Percentiles rank a stretch among this genome's conserved stretches.
Conservation (phyloP, 2,113 vertebrate species). For the Anolis carolinensis region DNA sequence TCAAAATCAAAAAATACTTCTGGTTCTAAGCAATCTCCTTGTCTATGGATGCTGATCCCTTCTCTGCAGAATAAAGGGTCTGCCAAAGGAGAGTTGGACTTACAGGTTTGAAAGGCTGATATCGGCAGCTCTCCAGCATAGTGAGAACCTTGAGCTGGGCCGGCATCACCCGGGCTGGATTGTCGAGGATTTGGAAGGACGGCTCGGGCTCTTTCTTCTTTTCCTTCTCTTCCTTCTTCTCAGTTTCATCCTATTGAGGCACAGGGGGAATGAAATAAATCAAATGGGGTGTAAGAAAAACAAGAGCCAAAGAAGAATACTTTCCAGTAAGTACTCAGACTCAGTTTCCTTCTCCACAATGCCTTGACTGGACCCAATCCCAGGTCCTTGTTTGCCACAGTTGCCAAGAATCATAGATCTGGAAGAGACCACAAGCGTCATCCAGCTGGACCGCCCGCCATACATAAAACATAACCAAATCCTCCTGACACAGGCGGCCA, state of each 20-base stretch:
- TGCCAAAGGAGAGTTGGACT: slow-evolving; percentile 13
- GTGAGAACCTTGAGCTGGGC: slow-evolving; percentile 96
- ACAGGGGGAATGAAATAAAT: background rate
- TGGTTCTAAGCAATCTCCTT: no score
- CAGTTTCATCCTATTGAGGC: slow-evolving; percentile 77
- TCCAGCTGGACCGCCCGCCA: no score
- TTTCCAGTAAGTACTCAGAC: background rate
- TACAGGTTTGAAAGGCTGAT: slow-evolving; percentile 98
- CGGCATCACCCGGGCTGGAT: slow-evolving; percentile 95
- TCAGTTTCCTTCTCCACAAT: background rate
- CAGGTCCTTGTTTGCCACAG: background rate
- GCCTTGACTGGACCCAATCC: background rate
- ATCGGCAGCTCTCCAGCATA: slow-evolving; percentile 93
- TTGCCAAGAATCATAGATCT: no score
- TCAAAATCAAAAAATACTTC: no score
- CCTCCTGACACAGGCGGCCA: no score
- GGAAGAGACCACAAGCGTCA: no score
- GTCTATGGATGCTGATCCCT: no score
- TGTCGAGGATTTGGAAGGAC: slow-evolving; percentile 94
- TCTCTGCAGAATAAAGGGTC: background rate
- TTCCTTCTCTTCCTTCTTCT: slow-evolving; percentile 92
- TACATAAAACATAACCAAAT: no score
- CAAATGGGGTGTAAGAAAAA: slow-evolving; percentile 1
- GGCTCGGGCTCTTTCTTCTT: slow-evolving; percentile 98
- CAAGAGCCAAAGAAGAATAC: background rate